Conservation (phyloP, 2,888 invertebrate species). For the Caenorhabditis japonica region DNA sequence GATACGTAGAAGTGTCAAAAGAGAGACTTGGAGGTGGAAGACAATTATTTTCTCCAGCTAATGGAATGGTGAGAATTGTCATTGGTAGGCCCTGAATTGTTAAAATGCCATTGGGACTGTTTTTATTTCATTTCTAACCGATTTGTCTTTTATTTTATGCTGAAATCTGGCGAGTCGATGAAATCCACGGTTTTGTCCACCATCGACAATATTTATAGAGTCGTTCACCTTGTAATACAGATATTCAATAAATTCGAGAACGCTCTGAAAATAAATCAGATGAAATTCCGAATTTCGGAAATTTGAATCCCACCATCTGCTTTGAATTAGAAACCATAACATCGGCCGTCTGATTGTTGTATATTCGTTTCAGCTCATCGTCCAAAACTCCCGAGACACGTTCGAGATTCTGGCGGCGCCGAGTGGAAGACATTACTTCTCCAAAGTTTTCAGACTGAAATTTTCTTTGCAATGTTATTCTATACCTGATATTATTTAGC, state of each 20-base stretch:
- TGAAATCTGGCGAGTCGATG: constrained; percentile 61
- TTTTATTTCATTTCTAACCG: no score
- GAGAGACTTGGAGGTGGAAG: constrained; percentile 55
- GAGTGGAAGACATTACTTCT: constrained; percentile 60
- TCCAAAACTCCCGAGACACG: constrained; percentile 55
- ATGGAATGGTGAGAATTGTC: constrained; percentile 62
- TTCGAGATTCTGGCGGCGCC: constrained; percentile 56
- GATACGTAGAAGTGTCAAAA: constrained; percentile 23
- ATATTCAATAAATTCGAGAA: constrained; percentile 66
- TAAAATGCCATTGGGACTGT: no score
- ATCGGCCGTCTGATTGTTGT: constrained; percentile 58
- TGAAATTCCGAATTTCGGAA: no score
- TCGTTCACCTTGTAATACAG: constrained; percentile 66
- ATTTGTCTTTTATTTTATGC: constrained; percentile 65
- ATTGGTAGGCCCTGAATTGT: constrained; percentile 63
- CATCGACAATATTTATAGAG: constrained; percentile 57
- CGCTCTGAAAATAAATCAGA: constrained; percentile 48
- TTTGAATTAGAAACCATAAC: constrained; percentile 59
- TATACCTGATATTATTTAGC: no score
- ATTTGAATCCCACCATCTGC: constrained; percentile 47
- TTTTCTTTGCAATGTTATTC: no score
- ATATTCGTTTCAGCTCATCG: constrained; percentile 57
- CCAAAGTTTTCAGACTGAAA: constrained; percentile 67
- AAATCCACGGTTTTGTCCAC: constrained; percentile 52
- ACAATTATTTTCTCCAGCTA: constrained; percentile 58